Percentiles rank a stretch among this genome's conserved stretches.
Conservation (phyloP, 2,797 vertebrate species). For the Nyctalus aviator region DNA sequence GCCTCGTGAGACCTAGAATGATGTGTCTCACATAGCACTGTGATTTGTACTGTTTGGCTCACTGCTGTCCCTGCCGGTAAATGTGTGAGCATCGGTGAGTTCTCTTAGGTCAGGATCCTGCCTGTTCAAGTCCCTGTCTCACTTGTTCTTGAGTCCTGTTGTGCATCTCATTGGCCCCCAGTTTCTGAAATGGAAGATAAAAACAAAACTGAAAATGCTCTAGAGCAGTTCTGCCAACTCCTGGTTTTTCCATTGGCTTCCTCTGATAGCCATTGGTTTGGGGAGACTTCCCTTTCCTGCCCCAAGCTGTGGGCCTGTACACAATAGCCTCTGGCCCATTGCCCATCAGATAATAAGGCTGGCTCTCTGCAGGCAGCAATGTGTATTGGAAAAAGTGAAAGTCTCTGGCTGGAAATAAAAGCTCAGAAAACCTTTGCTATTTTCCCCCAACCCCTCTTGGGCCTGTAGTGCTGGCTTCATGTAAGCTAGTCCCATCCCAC, state of each 20-base stretch:
- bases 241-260: conserved; percentile 92
- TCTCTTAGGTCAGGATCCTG: background rate
- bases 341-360: conserved; percentile 91
- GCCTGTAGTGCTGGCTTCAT: conserved; percentile 26
- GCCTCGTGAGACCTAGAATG: background rate
- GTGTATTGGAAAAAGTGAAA: conserved; percentile 87
- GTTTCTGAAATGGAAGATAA: conserved; percentile 82
- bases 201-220: conserved; percentile 83
- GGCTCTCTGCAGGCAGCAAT: conserved; percentile 70
- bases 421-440: conserved; percentile 74
- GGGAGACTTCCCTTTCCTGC: conserved; percentile 97
- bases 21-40: background rate
- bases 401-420: conserved; percentile 84
- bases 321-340: conserved; percentile 90
- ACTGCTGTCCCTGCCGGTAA: conserved; percentile 6
- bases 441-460: conserved; percentile 57
- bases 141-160: conserved; percentile 53
- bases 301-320: conserved; percentile 89
- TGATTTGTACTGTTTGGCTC: background rate
- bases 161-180: conserved; percentile 54
- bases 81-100: background rate
- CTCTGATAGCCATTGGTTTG: conserved; percentile 92
- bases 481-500: conserved; percentile 48
- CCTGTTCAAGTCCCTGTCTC: background rate
- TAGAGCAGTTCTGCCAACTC: conserved; percentile 82